Percentiles rank a stretch among this genome's conserved stretches.
Conservation (phyloP, 2,113 vertebrate species). For the Malurus elegans region DNA sequence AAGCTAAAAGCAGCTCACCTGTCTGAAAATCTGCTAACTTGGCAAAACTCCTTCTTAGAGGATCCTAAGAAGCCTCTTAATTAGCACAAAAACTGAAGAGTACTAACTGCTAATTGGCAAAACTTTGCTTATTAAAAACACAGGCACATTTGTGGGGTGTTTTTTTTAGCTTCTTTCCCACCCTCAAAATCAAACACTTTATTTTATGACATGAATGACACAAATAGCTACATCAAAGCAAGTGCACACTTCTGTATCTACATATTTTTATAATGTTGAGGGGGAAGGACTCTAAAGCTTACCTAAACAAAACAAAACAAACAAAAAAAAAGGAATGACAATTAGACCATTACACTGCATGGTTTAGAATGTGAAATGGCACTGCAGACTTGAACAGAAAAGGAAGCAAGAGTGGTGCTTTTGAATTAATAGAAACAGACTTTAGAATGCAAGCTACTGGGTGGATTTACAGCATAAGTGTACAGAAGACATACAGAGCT, state of each 20-base stretch:
- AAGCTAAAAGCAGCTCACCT: neutral
- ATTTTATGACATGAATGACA: neutral
- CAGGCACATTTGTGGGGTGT: accelerated
- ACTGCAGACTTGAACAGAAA: neutral
- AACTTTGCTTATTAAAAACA: constrained; percentile 25
- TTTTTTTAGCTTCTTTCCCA: neutral
- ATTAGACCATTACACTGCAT: neutral
- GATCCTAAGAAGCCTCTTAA: neutral
- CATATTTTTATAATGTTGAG: neutral
- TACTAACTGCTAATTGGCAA: neutral
- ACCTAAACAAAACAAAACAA: neutral
- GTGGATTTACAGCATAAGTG: neutral
- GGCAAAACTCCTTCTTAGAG: neutral
- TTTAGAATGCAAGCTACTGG: neutral
- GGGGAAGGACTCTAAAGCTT: neutral
- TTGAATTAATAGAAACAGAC: neutral
- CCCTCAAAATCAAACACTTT: neutral
- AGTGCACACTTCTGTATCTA: neutral
- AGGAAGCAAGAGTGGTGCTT: neutral
- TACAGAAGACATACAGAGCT: neutral
- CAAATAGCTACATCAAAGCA: neutral
- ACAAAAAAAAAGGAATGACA: neutral
- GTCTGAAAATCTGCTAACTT: neutral
- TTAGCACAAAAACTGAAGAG: neutral
- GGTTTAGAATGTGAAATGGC: neutral